Conservation (phyloP, 2,113 vertebrate species). For the Anoura caudifer region DNA sequence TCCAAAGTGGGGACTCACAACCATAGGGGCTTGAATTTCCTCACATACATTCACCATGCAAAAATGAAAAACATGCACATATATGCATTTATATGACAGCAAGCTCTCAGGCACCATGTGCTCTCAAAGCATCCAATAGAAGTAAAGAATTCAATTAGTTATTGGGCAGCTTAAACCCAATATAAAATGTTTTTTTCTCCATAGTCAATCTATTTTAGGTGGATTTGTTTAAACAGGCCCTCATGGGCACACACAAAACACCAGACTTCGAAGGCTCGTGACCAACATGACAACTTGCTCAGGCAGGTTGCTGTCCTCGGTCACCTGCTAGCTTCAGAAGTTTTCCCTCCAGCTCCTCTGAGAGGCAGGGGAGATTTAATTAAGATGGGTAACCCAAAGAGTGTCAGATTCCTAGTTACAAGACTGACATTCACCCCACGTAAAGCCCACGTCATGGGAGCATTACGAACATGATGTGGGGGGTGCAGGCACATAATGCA, state of each 20-base stretch:
- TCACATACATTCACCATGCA: background rate
- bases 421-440: background rate
- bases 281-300: background rate
- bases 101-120: background rate
- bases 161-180: background rate
- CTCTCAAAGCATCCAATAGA: background rate
- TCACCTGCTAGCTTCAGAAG: background rate
- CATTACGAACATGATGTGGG: background rate
- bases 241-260: background rate
- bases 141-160: background rate
- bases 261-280: background rate
- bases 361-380: background rate
- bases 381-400: background rate
- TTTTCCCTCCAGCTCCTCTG: background rate
- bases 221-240: background rate
- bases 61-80: background rate
- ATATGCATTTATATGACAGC: background rate
- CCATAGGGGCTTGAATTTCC: background rate
- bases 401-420: background rate
- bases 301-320: background rate
- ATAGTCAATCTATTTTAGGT: background rate
- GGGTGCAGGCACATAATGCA: accelerated
- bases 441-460: background rate
- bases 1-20: background rate
- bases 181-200: background rate